A percentile compares a stretch with the other conserved stretches of the same genome.
Conservation (phyloP, 2,888 invertebrate species). For the Cephus pygmeus region DNA sequence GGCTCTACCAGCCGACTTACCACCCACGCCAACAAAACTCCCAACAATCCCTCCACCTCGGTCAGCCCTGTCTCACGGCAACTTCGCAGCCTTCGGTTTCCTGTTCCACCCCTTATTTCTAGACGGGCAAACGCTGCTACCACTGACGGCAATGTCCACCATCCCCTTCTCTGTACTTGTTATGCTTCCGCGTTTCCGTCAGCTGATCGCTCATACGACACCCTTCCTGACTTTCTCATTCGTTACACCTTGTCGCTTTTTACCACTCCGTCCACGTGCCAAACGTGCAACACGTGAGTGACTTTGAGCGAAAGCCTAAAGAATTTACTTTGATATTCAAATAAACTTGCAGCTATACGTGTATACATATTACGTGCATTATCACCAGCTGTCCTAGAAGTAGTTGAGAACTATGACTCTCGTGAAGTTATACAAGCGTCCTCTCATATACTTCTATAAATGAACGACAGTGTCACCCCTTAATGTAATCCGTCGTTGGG, state of each 20-base stretch:
- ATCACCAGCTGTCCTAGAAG: neutral
- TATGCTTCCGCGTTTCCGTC: slow-evolving; percentile 28
- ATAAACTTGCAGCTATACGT: neutral
- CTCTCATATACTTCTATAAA: too few species aligned
- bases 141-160: neutral
- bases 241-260: neutral
- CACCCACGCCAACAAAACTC: slow-evolving; percentile 18
- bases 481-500: too few species aligned
- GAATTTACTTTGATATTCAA: neutral
- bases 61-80: neutral
- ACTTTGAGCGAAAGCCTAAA: neutral
- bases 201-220: slow-evolving; percentile 29
- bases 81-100: slow-evolving; percentile 3
- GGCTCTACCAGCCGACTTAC: slow-evolving; percentile 36
- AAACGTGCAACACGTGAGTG: neutral
- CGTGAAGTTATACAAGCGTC: too few species aligned
- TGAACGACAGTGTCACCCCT: too few species aligned
- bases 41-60: slow-evolving; percentile 16
- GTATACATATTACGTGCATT: neutral
- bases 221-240: slow-evolving; percentile 16
- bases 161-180: neutral
- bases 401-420: neutral
- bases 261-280: neutral
- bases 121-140: slow-evolving; percentile 23
- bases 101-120: slow-evolving; percentile 27